Base-by-base conservation (phyloP, 2,113 vertebrate species). In the Dromaius novaehollandiae region DNA sequence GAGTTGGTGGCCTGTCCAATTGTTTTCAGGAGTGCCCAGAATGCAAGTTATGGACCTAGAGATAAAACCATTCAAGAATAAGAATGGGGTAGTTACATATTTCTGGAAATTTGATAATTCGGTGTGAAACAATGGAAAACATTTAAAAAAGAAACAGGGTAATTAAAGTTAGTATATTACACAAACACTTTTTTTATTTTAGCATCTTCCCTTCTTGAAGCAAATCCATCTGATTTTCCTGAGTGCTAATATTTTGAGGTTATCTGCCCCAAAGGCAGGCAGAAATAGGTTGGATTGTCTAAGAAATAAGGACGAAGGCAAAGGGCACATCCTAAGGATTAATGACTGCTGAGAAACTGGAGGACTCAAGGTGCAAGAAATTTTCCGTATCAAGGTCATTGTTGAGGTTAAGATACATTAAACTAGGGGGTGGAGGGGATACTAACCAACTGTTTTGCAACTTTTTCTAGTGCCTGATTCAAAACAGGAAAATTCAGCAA, bases 11-110 rank as follows among this genome's bases (percentile, higher is more conserved):
- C 98, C 97, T 26, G 58, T 70, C 82, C 76, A 86, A 25, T 38
- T 81, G 61, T 98, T 96, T 91, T 95, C 98, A 96, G 98, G 97
- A 91, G 97, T 97, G 80, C 97, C 94, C 91, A 98, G 93, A 77
- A 98, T 89, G 66, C 90, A 95, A 87, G n/a, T 44, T 68, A 64
- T 26, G 56, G 24, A 28, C 50, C 79, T 61, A 11, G 50, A 89
- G 40, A 65, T 86, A 80, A 90, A 95, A 11, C 4, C 4, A 75
- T 64, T 93, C 60, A 88, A 83, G 17, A 63, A 38, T 51, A 92
- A 90, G 82, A 94, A 93, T 36, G 20, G 38, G 9, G 34, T 70
- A 16, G 51, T 81, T 91, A 89, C 81, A 86, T 48, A 38, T 56
- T 86, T 55, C 82, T 96, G 71, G 68, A 86, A 92, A 83, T 76